Base-by-base conservation (phyloP, 1,140 invertebrate genomes). In the Musca vetustissima region DNA sequence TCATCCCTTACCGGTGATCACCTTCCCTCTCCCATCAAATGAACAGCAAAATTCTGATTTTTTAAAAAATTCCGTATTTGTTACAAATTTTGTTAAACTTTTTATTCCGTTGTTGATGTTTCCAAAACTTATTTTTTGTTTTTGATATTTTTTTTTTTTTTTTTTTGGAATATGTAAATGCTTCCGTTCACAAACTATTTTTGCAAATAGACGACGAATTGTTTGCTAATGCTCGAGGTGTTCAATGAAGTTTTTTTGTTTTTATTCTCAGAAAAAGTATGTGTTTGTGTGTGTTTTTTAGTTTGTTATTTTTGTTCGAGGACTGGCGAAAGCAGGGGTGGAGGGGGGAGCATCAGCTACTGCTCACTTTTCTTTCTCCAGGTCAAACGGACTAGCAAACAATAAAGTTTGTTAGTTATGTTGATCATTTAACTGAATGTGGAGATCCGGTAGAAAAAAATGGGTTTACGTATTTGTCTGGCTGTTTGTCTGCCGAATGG, bases 181-280 rank as follows among this genome's bases (percentile, higher is more conserved):
- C 36, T 61, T 61, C 57, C 57, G 57, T 36, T 61, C 57, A 19
- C 57, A 61, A 61, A 61, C 57, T 61, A 61, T 61, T 61, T 61
- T 17, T 21, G 21, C 57, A 61, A 61, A 61, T 61, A 61, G 57
- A 61, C 57, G 57, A 61, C 57, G 57, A 61, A 61, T 61, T 43
- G 57, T 61, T 61, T 61, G 28, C 57, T 19, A 61, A 61, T 61
- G 57, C 57, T 61, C 32, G 57, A 61, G 57, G 57, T 61, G 57
- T 61, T 61, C 57, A 43, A 8, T 55, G 19, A 19, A 36, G 57
- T 21, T 43, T 61, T 36, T 36, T 28, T 61, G 57, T 59, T 59
- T 32, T 59, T 32, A 28, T 59, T 59, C n/a, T 59, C 49, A 19
- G 6, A 52, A 22, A n/a, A 49, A 49, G 15, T 14, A 1, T 11